Percentiles rank a stretch among this genome's conserved stretches.
Conservation (phyloP, 2,888 invertebrate species). For the Aquatica leii region DNA sequence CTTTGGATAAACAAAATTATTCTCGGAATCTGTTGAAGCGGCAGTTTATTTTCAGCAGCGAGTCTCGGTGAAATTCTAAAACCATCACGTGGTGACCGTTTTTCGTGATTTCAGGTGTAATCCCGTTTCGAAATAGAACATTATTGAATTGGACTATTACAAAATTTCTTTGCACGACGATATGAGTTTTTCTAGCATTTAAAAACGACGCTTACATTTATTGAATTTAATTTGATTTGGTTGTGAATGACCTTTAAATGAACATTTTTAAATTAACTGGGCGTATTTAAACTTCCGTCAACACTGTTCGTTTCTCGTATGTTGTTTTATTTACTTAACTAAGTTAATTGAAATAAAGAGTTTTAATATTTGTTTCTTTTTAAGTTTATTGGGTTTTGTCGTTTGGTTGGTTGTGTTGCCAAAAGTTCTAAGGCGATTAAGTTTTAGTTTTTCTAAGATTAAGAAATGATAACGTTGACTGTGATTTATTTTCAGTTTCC, state of each 20-base stretch:
- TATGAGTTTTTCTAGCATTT: too few relatives aligned
- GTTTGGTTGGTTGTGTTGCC: too few relatives aligned
- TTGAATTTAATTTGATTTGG: background rate
- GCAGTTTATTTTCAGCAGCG: conserved; percentile 33
- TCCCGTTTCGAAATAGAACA: background rate
- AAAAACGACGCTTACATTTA: background rate
- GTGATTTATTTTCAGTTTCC: too few relatives aligned
- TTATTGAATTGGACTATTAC: too few relatives aligned
- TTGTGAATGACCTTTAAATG: conserved; percentile 6
- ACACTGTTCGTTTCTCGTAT: background rate
- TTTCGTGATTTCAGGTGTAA: conserved; percentile 18
- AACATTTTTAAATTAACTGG: conserved; percentile 8
- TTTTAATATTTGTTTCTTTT: background rate
- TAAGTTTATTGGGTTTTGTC: too few relatives aligned
- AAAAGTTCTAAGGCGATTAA: too few relatives aligned
- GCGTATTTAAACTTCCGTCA: conserved; percentile 5
- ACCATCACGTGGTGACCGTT: conserved; percentile 24
- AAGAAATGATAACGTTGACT: too few relatives aligned
- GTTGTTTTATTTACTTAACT: background rate
- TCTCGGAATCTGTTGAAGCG: conserved; percentile 38
- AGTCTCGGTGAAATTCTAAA: conserved; percentile 22
- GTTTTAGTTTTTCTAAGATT: too few relatives aligned
- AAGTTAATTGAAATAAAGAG: background rate
- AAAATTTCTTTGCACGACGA: too few relatives aligned
- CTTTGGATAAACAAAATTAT: conserved; percentile 43